phyloP scores from a whole-genome alignment of 2,888 invertebrate genomes.

The Isotomurus palustris region DNA sequence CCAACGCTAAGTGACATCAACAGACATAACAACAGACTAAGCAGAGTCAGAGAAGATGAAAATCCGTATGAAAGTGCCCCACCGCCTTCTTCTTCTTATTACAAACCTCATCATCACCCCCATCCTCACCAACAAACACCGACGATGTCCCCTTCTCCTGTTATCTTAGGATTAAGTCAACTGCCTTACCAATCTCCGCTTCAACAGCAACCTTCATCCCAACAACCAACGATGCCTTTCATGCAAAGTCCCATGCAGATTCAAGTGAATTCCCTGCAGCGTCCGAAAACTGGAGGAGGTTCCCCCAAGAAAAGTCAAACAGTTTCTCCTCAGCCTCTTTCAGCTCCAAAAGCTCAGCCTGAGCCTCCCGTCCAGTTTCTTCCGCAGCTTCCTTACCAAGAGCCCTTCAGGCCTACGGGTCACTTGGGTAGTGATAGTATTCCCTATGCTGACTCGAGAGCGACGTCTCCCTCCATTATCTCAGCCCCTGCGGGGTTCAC shows the following conservation, averaged over 20 bases:
- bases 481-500: slow-evolving; percentile 27
- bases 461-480: slow-evolving; percentile 38
- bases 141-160: no score
- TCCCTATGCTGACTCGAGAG: slow-evolving; percentile 42
- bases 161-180: no score
- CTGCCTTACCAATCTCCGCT: background rate
- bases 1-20: slow-evolving; percentile 15
- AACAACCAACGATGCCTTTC: slow-evolving; percentile 9
- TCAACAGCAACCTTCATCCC: background rate
- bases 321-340: background rate
- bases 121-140: background rate
- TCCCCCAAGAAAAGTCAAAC: slow-evolving; percentile 11
- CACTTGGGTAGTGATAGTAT: slow-evolving; percentile 34
- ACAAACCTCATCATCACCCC: slow-evolving; percentile 5
- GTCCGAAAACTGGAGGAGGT: slow-evolving; percentile 20
- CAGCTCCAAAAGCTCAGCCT: slow-evolving; percentile 12
- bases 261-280: slow-evolving; percentile 28
- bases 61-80: slow-evolving; percentile 1
- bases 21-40: background rate
- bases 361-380: slow-evolving; percentile 25
- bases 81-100: slow-evolving; percentile 2
- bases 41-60: slow-evolving; percentile 8
- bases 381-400: slow-evolving; percentile 37
- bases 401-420: slow-evolving; percentile 35
- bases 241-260: slow-evolving; percentile 25